phyloP scores from a whole-genome alignment of 2,113 vertebrate genomes.

The Ariopsis seemanni region DNA sequence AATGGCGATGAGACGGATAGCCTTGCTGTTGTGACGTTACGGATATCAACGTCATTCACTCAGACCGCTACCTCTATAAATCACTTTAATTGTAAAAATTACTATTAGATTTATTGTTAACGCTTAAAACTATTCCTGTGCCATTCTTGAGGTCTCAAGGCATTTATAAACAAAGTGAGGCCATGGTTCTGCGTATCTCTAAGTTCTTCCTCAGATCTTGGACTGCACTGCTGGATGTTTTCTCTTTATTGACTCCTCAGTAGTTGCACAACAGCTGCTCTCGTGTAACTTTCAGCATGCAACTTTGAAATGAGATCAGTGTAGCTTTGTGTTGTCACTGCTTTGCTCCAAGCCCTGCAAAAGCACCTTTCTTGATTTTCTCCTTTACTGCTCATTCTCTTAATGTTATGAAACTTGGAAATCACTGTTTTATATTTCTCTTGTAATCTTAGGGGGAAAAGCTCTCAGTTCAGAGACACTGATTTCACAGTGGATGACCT shows the following conservation, averaged over 20 bases:
- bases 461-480: constrained; percentile 80
- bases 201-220: neutral
- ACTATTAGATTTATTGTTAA: no score
- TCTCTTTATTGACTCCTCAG: neutral
- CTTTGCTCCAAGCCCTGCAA: neutral
- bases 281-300: neutral
- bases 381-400: neutral
- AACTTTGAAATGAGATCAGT: neutral
- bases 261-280: neutral
- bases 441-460: constrained; percentile 82
- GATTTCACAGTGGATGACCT: constrained; percentile 91
- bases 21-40: no score
- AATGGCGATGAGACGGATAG: no score
- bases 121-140: no score
- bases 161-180: no score
- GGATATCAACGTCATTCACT: no score
- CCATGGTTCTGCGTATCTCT: neutral
- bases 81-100: no score
- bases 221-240: neutral
- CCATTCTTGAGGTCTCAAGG: no score
- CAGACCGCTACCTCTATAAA: no score
- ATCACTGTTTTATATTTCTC: neutral
- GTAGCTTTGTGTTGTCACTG: neutral
- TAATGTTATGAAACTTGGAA: neutral
- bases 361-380: neutral